Base-by-base conservation (phyloP, 2,797 vertebrate species). In the Periophthalmus magnuspinnatus region DNA sequence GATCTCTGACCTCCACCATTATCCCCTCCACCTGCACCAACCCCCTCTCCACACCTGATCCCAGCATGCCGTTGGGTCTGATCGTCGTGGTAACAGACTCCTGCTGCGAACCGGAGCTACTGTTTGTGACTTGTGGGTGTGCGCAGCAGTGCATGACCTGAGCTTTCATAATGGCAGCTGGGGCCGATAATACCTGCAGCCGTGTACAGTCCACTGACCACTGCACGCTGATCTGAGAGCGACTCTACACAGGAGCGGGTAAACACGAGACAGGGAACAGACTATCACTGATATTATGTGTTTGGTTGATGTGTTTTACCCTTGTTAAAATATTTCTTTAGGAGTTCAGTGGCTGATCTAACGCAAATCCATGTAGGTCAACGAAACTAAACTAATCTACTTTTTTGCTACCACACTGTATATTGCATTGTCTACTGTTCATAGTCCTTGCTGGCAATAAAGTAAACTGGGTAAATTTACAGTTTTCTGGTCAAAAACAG, bases 101-200 rank as follows among this genome's bases (percentile, higher is more conserved):
- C 60, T 33, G 34, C 59, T 16, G 3, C 14, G 65, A 58, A 17
- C 2, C 56, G 24, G 32, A 21, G 32, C 50, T n/a, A 36, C 13
- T 57, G 67, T 68, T 54, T 58, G 36, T 13, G 38, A 65, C 34
- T 56, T 67, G 69, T 69, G 28, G 10, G 61, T 67, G 32, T 5
- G 34, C 22, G 70, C 74, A 75, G 22, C 33, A 5, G 14, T 74
- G 67, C 69, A 50, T 77, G 70, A 79, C 65, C 72, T 16, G 52
- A 52, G 71, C 21, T 33, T 74, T 68, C 68, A 73, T 33, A 61
- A 59, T 63, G 70, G 73, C 68, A 77, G 55, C 65, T 56, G 72
- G 69, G 77, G 32, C 70, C 67, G 75, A 76, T 85, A 80, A 83
- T 66, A 79, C 67, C 65, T 47, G 60, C 68, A 50, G 48, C 79